Evolutionary conservation across 2,797 vertebrate genomes (phyloP), one percentile per base, ranked within the genome.

Genomic region (Rachycentron canadum): DNA sequence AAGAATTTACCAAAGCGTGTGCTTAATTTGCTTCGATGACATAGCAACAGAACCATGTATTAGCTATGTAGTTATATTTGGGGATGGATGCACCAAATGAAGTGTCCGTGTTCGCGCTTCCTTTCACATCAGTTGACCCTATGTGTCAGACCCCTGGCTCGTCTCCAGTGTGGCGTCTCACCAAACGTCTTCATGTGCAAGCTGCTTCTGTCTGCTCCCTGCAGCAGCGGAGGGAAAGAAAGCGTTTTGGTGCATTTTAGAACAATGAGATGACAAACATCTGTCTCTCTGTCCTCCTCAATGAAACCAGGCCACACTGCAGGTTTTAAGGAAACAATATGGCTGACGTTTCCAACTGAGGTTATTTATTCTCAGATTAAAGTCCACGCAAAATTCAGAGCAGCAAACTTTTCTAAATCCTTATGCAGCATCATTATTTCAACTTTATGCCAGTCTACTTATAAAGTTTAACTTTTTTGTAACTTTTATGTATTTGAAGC

Each of bases 181-280:
- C 69, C 66, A 60, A 70, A 82, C 82, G 84, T 89, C 79, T 67
- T 73, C 70, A 79, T 81, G 83, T 81, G 81, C 86, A 86, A 84
- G 75, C 83, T 90, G 85, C 73, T 71, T 65, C 52, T 60, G 61
- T 26, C 70, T 56, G 67, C 69, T 83, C 68, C 14, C 56, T 78
- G 74, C 84, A 84, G 55, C 64, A 23, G 69, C 86, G 75, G 74
- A 82, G 79, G 70, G 65, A 85, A 82, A 70, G 65, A 85, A 82
- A 70, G 43, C 77, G 71, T 84, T n/a, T 85, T 70, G 55, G 55
- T 61, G 66, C 56, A 59, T 74, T 85, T n/a, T 68, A 40, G 61
- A 78, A 70, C 50, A 43, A 60, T 63, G 43, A 69, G 59, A 73
- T 72, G 73, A 76, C 78, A 67, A 85, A 21, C 79, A 63, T 43